phyloP scores from a whole-genome alignment of 1,140 invertebrate genomes.

The Varroa destructor region DNA sequence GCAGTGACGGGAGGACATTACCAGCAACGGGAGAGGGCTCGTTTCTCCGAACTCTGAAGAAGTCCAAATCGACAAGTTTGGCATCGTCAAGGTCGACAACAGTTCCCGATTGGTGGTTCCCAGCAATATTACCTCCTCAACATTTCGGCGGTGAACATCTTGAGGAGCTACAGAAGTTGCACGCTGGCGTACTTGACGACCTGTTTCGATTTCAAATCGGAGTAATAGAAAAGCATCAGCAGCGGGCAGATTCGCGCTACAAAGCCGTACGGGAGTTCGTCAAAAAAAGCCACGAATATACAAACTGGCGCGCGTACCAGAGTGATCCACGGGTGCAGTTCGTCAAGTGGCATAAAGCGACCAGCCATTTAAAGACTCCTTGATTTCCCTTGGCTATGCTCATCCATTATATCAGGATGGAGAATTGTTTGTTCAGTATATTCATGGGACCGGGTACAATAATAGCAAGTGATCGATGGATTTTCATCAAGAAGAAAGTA shows the following conservation, averaged over 20 bases:
- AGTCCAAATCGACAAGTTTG: not conserved
- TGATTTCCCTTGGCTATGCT: too few species aligned
- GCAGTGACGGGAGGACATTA: too few species aligned
- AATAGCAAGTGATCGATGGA: too few species aligned
- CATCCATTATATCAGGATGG: too few species aligned
- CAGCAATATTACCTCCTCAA: conserved; percentile 11
- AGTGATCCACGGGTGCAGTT: conserved; percentile 16
- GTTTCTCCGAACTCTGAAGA: not conserved
- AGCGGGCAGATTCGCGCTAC: conserved; percentile 1
- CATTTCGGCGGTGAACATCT: conserved; percentile 21
- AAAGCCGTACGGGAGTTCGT: not conserved
- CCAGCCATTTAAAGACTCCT: not conserved
- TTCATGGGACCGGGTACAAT: too few species aligned
- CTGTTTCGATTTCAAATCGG: conserved; percentile 12
- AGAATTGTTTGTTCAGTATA: too few species aligned
- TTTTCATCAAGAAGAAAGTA: too few species aligned
- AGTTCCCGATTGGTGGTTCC: conserved; percentile 26
- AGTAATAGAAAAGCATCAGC: conserved; percentile 21
- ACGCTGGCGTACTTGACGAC: conserved; percentile 21
- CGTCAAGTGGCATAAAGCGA: not conserved
- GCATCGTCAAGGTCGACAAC: conserved; percentile 2
- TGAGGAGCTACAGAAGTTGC: conserved; percentile 9
- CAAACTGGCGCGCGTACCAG: conserved; percentile 8
- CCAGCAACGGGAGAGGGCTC: not conserved
- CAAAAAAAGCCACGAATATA: conserved; percentile 1